Base-by-base conservation (phyloP, 2,113 vertebrate species). In the Nothoprocta perdicaria region DNA sequence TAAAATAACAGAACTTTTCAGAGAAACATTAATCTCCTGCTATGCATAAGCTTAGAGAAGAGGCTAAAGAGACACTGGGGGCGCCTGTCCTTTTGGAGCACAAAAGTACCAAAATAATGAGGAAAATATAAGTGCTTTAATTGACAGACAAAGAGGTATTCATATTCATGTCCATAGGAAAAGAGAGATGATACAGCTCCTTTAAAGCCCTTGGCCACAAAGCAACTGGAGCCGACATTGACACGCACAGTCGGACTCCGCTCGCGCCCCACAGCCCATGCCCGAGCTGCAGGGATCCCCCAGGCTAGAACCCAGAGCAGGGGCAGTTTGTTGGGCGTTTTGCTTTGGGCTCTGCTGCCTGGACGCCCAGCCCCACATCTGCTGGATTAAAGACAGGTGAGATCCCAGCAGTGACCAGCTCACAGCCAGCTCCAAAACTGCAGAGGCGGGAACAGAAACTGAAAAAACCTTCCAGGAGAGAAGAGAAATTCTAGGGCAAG, bases 21-120 rank as follows among this genome's bases (percentile, higher is more conserved):
- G 22, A 43, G 65, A n/a, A 38, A 1, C 5, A 4, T n/a, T 73
- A 13, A 8, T 3, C 46, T 26, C 26, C 27, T 21, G 18, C 60
- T 29, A 0, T 0, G 5, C 18, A 31, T 29, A 4, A 3, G 27
- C 33, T 1, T 1, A 35, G 16, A 0, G 4, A 55, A 46, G 62
- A 65, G 50, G 57, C 27, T 41, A 31, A 4, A 38, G 0, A 1
- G 33, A 18, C n/a, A 12, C 33, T 3, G 1, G 7, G 6, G 16
- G 6, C 2, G 18, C 13, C 23, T 10, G 9, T 29, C 29, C 62
- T 26, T 41, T 45, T 17, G 24, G 27, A 63, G 35, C 41, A 24
- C 16, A 21, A n/a, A 55, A 8, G 31, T 14, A 60, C 23, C 15
- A 4, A 9, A 21, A 19, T 19, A 61, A 74, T 2, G 13, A 69